Evolutionary conservation across 37 sponge, comb jelly and placozoan genomes (phyloP).

Genomic region (Aplysina aerophoba): DNA sequence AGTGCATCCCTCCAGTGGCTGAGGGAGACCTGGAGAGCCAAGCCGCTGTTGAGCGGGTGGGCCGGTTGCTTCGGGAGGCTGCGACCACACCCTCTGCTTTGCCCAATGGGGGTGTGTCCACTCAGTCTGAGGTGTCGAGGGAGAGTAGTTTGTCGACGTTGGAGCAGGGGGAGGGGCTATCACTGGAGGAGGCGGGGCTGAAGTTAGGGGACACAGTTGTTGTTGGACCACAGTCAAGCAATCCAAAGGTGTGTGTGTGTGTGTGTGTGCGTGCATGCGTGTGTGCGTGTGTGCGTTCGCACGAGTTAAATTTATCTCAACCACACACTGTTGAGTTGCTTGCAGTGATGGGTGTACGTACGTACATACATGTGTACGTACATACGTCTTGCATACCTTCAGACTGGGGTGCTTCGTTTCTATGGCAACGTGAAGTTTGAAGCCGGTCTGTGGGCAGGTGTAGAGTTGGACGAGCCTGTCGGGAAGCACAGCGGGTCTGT

Average conservation of each 20-base stretch:
- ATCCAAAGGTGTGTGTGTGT: not conserved
- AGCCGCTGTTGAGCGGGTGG: not conserved
- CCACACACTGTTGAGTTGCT: too few species aligned
- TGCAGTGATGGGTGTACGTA: not conserved
- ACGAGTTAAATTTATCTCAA: too few species aligned
- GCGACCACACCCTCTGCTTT: not conserved
- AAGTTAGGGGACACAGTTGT: too few species aligned
- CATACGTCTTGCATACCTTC: conserved; percentile 5
- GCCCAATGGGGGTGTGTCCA: not conserved
- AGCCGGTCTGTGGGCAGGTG: conserved; percentile 57
- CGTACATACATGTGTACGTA: not conserved
- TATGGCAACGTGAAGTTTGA: conserved; percentile 47
- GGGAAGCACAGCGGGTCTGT: conserved; percentile 71
- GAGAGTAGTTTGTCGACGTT: too few species aligned
- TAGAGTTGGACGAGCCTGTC: conserved; percentile 57
- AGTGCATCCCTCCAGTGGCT: conserved; percentile 43
- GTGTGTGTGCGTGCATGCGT: conserved; percentile 8
- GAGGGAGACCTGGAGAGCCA: too few species aligned
- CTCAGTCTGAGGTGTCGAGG: too few species aligned
- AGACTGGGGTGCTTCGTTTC: conserved; percentile 49
- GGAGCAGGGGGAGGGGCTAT: too few species aligned
- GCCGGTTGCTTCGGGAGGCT: not conserved
- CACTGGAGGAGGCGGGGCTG: too few species aligned
- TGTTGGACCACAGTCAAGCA: not conserved
- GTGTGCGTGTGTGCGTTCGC: not conserved